Percentiles rank a stretch among this genome's conserved stretches.
Evolutionary conservation across 1,140 invertebrate genomes (phyloP).

Genomic region (Condylostylus longicornis): DNA sequence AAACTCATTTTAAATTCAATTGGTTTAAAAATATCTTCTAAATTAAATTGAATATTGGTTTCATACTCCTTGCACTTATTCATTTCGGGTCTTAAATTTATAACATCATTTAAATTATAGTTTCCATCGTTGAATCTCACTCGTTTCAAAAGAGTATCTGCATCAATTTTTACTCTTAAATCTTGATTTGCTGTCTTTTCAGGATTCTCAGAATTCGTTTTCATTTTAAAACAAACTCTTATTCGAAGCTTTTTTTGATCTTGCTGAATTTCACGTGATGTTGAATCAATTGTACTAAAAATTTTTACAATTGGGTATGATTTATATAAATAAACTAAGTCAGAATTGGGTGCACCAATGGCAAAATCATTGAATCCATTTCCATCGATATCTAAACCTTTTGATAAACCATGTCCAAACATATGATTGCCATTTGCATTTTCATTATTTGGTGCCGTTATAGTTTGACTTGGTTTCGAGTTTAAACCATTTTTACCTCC

Average conservation of each 20-base stretch:
- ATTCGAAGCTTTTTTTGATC: constrained; percentile 31
- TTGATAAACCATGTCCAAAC: constrained; percentile 41
- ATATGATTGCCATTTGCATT: constrained; percentile 8
- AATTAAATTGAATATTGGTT: constrained; percentile 3
- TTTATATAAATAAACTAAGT: constrained; percentile 35
- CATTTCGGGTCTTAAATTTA: background rate
- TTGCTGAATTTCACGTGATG: constrained; percentile 28
- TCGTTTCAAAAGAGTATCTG: constrained; percentile 5
- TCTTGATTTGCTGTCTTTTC: constrained; percentile 5
- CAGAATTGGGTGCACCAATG: constrained; percentile 39
- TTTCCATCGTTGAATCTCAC: background rate
- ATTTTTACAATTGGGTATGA: constrained; percentile 36
- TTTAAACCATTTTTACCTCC: constrained; percentile 37
- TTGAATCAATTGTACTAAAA: constrained; percentile 24
- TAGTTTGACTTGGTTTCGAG: constrained; percentile 31
- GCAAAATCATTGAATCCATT: constrained; percentile 45
- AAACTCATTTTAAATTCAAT: constrained; percentile 14
- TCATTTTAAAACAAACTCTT: constrained; percentile 22
- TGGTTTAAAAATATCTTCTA: constrained; percentile 14
- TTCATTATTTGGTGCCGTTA: constrained; percentile 15
- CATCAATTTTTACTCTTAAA: constrained; percentile 1
- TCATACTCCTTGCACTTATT: constrained; percentile 1
- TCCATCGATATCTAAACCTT: constrained; percentile 40
- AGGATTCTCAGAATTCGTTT: constrained; percentile 12
- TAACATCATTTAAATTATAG: constrained; percentile 1